Percentiles rank a stretch among this genome's conserved stretches.
phyloP scores from a whole-genome alignment of 1,140 invertebrate species.

The Popillia japonica region DNA sequence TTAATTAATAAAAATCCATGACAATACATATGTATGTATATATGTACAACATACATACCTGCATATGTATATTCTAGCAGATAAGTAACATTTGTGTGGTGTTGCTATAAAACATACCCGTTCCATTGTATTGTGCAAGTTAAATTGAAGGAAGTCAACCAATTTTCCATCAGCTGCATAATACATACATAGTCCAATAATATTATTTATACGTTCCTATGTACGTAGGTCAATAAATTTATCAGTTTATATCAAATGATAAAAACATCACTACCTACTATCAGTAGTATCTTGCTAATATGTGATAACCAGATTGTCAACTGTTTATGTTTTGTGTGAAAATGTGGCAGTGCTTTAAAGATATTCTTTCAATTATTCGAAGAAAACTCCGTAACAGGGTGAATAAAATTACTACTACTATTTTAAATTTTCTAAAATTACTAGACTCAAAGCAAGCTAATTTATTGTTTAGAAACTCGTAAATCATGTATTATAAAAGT shows the following conservation, averaged over 20 bases:
- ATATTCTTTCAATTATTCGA: not conserved
- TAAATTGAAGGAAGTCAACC: too few species aligned
- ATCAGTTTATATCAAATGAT: conserved; percentile 3
- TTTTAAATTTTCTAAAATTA: not conserved
- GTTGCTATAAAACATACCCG: too few species aligned
- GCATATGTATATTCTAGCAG: too few species aligned
- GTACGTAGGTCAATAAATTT: not conserved
- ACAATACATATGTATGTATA: too few species aligned
- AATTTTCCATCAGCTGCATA: too few species aligned
- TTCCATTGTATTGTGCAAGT: too few species aligned
- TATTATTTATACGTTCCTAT: not conserved
- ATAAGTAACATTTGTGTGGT: too few species aligned
- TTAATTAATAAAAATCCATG: too few species aligned
- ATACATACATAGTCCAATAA: not conserved
- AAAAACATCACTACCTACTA: not conserved
- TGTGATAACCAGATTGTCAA: not conserved
- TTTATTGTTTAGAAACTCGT: not conserved
- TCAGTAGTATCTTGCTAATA: not conserved
- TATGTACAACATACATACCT: too few species aligned
- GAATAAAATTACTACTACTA: not conserved
- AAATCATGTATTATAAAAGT: not conserved
- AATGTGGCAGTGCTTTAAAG: conserved; percentile 28
- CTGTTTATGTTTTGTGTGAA: conserved; percentile 13
- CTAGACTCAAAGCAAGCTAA: not conserved
- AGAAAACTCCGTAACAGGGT: not conserved